These are phyloP conservation scores for Falcaria lacertinaria DNA, from an alignment of 2,888 invertebrate genomes.

Conservation along the genomic window DNA sequence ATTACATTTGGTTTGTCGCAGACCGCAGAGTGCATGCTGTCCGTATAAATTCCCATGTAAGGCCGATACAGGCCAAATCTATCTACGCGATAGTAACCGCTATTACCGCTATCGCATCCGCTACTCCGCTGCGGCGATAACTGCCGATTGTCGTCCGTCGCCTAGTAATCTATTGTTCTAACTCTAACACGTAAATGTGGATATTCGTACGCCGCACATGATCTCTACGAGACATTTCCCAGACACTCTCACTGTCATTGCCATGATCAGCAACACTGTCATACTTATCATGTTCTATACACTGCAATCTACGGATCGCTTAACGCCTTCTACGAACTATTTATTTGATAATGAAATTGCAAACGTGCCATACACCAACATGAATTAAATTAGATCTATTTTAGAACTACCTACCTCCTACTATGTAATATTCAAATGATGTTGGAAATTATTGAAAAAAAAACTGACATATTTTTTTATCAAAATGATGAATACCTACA, in stretches of 20 bases:
- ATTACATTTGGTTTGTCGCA: constrained; percentile 2
- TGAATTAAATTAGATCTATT: too few species aligned
- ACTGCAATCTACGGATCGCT: neutral
- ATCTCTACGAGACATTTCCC: constrained; percentile 29
- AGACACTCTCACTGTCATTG: constrained; percentile 36
- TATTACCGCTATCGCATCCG: constrained; percentile 74
- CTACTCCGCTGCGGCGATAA: constrained; percentile 41
- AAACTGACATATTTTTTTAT: too few species aligned
- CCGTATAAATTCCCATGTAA: constrained; percentile 59
- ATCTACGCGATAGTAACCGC: constrained; percentile 58
- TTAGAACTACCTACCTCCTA: too few species aligned
- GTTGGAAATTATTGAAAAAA: too few species aligned
- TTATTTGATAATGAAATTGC: neutral
- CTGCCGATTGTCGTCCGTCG: constrained; percentile 40
- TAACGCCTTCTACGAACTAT: neutral
- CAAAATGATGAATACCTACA: too few species aligned
- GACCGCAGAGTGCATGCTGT: constrained; percentile 16
- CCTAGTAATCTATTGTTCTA: constrained; percentile 62
- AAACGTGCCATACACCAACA: neutral
- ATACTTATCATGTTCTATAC: constrained; percentile 8
- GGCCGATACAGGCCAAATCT: constrained; percentile 56
- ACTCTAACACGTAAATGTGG: constrained; percentile 28
- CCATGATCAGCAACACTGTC: constrained; percentile 21
- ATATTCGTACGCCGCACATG: constrained; percentile 35
- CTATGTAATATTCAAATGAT: too few species aligned